Base-by-base conservation (phyloP, 2,888 invertebrate species). In the Xestia ashworthii region DNA sequence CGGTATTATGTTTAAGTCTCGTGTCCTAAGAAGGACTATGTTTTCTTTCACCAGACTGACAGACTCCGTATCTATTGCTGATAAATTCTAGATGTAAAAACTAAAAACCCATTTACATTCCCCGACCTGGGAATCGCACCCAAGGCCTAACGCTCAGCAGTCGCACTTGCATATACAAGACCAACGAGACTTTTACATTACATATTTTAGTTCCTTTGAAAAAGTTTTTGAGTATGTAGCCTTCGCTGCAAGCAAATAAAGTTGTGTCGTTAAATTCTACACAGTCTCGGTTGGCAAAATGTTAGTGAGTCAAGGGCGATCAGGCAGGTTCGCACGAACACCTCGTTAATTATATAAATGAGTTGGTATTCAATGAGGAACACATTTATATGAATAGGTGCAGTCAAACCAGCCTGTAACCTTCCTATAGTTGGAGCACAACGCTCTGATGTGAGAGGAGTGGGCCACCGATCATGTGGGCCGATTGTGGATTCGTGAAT, bases 291-390 rank as follows among this genome's bases (percentile, higher is more conserved):
- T 16, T 48, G 5, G 32, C 1, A 19, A 68, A 82, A 82, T 80
- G 81, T 74, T 32, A 82, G 44, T 55, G 19, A 65, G 81, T 72
- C 85, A 85, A 81, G 82, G 81, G 38, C 60, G 14, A 46, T 9
- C 41, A 32, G 55, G n/a, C 53, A 25, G 53, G 48, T 73, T 62
- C 38, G 55, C 80, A 77, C 53, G 53, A 48, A 38, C 22, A 25
- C 32, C 67, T 55, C 66, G 55, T 55, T n/a, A 41, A 53, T 60
- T 50, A 38, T 58, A 70, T 5, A 44, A 58, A 14, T 14, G 11
- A 38, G 8, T 41, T 76, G 5, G 22, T 48, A 76, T 32, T 32
- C 32, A 32, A 32, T 38, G 38, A 41, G 5, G 22, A 60, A 25
- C 58, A 41, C 58, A 58, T 44, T n/a, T 44, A 6, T 65, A 65